Evolutionary conservation across 2,113 vertebrate genomes (phyloP).

Genomic region (Chionomys nivalis): DNA sequence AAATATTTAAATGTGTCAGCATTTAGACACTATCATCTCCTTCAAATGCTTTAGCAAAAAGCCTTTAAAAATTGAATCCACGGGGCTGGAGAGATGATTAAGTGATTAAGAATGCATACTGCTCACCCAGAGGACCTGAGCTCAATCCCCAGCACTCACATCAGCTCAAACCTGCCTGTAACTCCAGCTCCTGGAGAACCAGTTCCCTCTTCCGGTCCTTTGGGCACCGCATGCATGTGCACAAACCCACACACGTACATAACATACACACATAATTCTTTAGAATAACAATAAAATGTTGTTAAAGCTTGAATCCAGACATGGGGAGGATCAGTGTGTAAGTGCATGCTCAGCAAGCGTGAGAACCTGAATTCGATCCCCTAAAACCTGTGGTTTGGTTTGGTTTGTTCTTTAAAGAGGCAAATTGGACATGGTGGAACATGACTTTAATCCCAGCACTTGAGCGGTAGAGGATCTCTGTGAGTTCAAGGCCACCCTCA

Average conservation of each 20-base stretch:
- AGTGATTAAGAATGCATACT: too few relatives aligned
- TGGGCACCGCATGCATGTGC: not conserved
- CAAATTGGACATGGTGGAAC: not conserved
- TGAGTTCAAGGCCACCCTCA: not conserved
- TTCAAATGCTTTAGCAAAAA: not conserved
- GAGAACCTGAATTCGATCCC: not conserved
- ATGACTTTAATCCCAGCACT: not conserved
- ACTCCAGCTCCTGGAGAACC: not conserved
- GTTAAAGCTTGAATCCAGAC: not conserved
- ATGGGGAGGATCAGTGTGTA: not conserved
- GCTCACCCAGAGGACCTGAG: not conserved
- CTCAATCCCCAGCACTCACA: not conserved
- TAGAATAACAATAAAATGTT: not conserved
- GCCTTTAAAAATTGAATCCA: not conserved
- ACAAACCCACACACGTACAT: too few relatives aligned
- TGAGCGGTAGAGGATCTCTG: not conserved
- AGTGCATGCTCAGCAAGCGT: not conserved
- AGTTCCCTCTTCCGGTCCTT: too few relatives aligned
- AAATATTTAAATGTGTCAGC: not conserved
- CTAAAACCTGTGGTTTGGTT: not conserved
- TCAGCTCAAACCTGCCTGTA: not conserved
- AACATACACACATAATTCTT: not conserved
- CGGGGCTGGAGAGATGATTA: not conserved
- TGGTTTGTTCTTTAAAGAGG: not conserved
- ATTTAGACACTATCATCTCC: not conserved